Conservation (phyloP, 1,140 invertebrate genomes). For the Tetranychus cinnabarinus region DNA sequence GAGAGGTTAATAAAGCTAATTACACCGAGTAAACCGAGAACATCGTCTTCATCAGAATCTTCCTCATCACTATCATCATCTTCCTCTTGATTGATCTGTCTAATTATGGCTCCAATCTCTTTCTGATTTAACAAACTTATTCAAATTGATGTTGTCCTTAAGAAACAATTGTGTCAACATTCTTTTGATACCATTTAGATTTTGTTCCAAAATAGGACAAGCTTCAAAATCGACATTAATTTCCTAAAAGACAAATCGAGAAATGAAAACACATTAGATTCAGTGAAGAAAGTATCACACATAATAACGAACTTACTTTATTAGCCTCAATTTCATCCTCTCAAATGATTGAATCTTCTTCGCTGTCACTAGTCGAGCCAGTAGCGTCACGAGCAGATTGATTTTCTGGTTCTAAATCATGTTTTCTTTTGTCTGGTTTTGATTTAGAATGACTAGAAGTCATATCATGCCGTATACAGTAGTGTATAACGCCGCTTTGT, state of each 20-base stretch:
- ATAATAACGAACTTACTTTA: too few species aligned
- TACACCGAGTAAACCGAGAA: not conserved
- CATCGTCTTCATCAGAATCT: not conserved
- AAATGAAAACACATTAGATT: conserved; percentile 18
- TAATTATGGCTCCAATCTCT: not conserved
- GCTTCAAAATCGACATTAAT: not conserved
- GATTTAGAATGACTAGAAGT: too few species aligned
- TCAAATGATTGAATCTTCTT: conserved; percentile 41
- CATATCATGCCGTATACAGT: too few species aligned
- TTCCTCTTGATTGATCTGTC: not conserved
- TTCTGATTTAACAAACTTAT: not conserved
- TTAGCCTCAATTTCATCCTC: conserved; percentile 19
- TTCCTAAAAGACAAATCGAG: not conserved
- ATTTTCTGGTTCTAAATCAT: too few species aligned
- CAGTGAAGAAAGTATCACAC: too few species aligned
- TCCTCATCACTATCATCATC: not conserved
- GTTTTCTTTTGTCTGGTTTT: too few species aligned
- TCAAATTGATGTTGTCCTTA: not conserved
- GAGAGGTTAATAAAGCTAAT: not conserved
- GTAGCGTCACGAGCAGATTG: too few species aligned
- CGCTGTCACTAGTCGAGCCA: conserved; percentile 1
- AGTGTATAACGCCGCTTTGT: too few species aligned
- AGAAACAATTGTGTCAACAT: not conserved
- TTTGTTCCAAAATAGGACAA: not conserved
- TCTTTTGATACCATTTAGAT: not conserved